A percentile compares a stretch with the other conserved stretches of the same genome.
phyloP scores from a whole-genome alignment of 2,113 vertebrate genomes.

The Clupea harengus region DNA sequence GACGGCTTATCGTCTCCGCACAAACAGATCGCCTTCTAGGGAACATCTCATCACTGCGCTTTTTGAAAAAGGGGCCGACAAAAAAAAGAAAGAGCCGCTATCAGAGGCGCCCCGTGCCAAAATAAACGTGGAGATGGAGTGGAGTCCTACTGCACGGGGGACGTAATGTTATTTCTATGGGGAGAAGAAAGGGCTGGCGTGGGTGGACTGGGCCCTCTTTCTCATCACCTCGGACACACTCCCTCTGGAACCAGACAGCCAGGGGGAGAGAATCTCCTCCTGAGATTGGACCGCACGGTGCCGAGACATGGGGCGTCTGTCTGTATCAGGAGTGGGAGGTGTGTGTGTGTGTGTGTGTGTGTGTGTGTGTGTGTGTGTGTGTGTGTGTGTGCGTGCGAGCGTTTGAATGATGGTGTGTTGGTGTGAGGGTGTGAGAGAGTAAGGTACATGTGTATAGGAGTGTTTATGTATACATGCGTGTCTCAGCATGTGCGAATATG shows the following conservation, averaged over 20 bases:
- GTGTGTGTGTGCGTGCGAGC: background rate
- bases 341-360: background rate
- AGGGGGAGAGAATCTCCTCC: background rate
- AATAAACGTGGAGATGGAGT: background rate
- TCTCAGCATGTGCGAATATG: background rate
- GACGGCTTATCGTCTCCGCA: background rate
- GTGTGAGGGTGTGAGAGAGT: background rate
- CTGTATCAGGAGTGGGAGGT: background rate
- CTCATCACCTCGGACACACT: conserved; percentile 4
- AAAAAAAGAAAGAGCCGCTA: background rate
- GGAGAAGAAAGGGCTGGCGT: background rate
- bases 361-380: conserved; percentile 1
- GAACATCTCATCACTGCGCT: background rate
- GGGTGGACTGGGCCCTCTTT: background rate
- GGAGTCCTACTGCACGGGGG: background rate
- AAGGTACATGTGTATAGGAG: background rate
- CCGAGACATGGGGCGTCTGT: background rate
- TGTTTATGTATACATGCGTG: background rate
- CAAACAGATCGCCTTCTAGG: background rate
- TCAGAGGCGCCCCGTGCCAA: background rate
- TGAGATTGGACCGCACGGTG: background rate
- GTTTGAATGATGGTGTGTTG: background rate
- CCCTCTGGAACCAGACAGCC: background rate
- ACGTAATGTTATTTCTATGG: background rate
- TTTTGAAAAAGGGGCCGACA: background rate